Percentiles rank a stretch among this genome's conserved stretches.
These are phyloP conservation scores for Lordiphosa collinella DNA, from an alignment of 1,140 invertebrate genomes.

Conservation along the genomic window DNA sequence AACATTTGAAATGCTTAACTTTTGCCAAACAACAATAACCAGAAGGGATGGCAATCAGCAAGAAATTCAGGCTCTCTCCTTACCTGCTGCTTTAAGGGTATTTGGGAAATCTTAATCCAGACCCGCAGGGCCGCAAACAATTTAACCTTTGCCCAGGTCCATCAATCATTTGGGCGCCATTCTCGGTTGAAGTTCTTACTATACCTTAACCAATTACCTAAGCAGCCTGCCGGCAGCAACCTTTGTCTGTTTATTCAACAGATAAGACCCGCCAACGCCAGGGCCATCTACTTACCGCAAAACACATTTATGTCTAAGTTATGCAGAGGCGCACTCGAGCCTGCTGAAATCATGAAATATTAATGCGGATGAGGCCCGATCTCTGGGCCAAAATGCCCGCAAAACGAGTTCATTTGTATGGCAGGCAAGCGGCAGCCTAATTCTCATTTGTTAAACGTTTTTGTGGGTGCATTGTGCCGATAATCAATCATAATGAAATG, in stretches of 20 bases:
- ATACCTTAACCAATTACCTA: conserved; percentile 48
- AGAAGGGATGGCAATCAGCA: too few species aligned
- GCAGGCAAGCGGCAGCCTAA: conserved; percentile 21
- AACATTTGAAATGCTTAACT: conserved; percentile 24
- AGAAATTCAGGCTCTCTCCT: too few species aligned
- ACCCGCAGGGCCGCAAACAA: conserved; percentile 41
- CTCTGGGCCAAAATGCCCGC: conserved; percentile 15
- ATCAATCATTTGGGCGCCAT: conserved; percentile 54
- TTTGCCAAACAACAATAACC: not conserved
- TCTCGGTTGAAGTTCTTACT: conserved; percentile 53
- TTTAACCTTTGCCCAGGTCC: conserved; percentile 48
- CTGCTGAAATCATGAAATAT: conserved; percentile 67
- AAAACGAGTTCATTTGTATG: conserved; percentile 57
- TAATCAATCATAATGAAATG: conserved; percentile 72
- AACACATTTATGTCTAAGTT: conserved; percentile 18
- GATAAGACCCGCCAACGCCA: conserved; percentile 34
- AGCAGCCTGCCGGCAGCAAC: conserved; percentile 11
- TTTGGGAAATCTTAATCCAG: conserved; percentile 27
- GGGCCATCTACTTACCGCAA: too few species aligned
- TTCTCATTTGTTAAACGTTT: conserved; percentile 69
- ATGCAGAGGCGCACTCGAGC: conserved; percentile 49
- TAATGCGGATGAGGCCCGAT: conserved; percentile 57
- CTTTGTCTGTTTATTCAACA: conserved; percentile 33
- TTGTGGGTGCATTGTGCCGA: conserved; percentile 34
- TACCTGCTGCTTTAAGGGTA: too few species aligned